Evolutionary conservation across 2,113 vertebrate genomes (phyloP), one percentile per base, ranked within the genome.

Genomic region (Pardalotus punctatus): DNA sequence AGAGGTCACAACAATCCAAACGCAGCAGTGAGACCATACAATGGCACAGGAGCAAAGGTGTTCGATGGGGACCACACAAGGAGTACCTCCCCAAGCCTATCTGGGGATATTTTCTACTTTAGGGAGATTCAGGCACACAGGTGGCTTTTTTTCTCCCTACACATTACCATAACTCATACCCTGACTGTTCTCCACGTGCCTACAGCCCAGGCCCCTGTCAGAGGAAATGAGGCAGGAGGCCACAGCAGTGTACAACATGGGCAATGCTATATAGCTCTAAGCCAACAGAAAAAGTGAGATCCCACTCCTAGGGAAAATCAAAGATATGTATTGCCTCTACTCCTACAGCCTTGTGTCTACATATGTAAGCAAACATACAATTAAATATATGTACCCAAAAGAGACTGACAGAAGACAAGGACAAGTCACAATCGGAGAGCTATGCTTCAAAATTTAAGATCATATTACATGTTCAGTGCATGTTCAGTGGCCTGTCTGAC

Each of bases 391-490:
- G 21, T 25, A 45, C 11, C 12, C 35, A 27, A 42, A 87, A 35
- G 45, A 80, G 45, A 76, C 36, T 61, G 38, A 33, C 5, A 72
- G 61, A 71, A 71, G 45, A 81, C 28, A 72, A 54, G 24, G 21
- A 35, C 21, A 60, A 57, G 38, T n/a, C 53, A 65, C n/a, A 58
- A 81, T 70, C 2, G 2, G 10, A 50, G 35, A 82, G 17, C 35
- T 79, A 57, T 14, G 35, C 74, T 89, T 77, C 62, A 76, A 51
- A 89, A 85, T 16, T 45, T 71, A 86, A 72, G 48, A 81, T 43
- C 25, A 16, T 54, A 53, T 5, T 60, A 43, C 42, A 71, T 3
- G 29, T 51, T 27, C 38, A 40, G 38, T 16, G 27, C 40, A n/a
- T 2, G 0, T 45, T 28, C 42, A 81, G 51, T 56, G 85, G 64